Evolutionary conservation across 2,113 vertebrate species (phyloP), one percentile per base, ranked within the genome.

Genomic region (Ploceus nigricollis): DNA sequence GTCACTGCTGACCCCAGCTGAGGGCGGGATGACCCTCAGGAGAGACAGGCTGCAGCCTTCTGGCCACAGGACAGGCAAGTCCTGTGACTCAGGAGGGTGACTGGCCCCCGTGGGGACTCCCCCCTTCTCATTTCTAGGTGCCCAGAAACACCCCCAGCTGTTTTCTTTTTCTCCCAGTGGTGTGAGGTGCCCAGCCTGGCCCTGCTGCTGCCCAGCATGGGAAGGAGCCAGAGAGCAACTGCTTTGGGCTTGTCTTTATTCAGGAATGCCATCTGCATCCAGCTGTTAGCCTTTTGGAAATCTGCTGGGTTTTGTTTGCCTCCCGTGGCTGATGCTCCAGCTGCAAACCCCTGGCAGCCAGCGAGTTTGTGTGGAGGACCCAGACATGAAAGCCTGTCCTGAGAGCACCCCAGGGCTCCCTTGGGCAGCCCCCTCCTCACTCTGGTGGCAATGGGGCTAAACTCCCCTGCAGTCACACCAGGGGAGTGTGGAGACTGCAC

Each of bases 261-360:
- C 30, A 65, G 31, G 71, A 87, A 73, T 75, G 77, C 22, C 95
- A 91, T 87, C 90, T 97, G 96, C 90, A 89, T 47, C 85, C 96
- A 96, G 97, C 96, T 97, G 97, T 83, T 14, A n/a, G 82, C 65
- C 89, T 60, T 92, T 42, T 81, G 96, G 94, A 92, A 89, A 94
- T 75, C 73, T 82, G 84, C 51, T 82, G 86, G 61, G 14, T 10
- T 94, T 92, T 93, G 85, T 95, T 92, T 96, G 79, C 76, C 86
- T 92, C 8, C 0, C 21, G 35, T 7, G 22, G 65, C 91, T 94
- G 83, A 64, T 61, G 70, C 58, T 93, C 63, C 94, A 94, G 93
- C 88, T 96, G 94, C 77, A 92, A 80, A 82, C 11, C 78, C 66
- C 57, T 58, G n/a, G 86, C 77, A 93, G 92, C 8, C 79, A 93